These are phyloP conservation scores for fruit fly (Drosophila melanogaster) DNA, from an alignment of 1,140 invertebrate genomes.

Conservation along the genomic window DNA sequence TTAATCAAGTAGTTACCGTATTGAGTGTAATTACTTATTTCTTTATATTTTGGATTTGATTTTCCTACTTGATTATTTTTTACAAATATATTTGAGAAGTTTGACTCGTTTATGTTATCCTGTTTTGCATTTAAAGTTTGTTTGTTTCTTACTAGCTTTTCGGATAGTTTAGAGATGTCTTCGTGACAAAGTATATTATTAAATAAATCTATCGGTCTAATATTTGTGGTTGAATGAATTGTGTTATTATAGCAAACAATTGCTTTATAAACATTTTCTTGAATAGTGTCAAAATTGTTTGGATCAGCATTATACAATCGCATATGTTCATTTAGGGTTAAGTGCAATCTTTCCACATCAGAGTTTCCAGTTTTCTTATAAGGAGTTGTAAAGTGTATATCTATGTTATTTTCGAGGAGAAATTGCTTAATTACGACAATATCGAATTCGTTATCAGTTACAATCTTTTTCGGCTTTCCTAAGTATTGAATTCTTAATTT, in stretches of 20 bases:
- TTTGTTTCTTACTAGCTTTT: conserved; percentile 7
- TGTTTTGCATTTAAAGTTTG: neutral
- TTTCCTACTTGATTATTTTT: conserved; percentile 20
- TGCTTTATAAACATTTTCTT: conserved; percentile 13
- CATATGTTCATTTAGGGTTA: conserved; percentile 3
- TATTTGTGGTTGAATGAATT: conserved; percentile 1
- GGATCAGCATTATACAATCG: conserved; percentile 4
- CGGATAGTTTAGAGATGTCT: neutral
- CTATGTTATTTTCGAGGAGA: neutral
- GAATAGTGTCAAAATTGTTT: conserved; percentile 3
- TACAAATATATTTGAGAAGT: conserved; percentile 7
- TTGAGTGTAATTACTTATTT: conserved; percentile 4
- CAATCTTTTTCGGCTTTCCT: conserved; percentile 11
- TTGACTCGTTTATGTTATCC: neutral
- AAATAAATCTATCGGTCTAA: neutral
- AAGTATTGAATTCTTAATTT: conserved; percentile 3
- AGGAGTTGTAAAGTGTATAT: neutral
- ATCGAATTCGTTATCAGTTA: conserved; percentile 3
- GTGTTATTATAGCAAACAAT: conserved; percentile 4
- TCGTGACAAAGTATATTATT: neutral
- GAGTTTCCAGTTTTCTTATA: conserved; percentile 9
- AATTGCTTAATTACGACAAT: neutral
- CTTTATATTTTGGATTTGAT: conserved; percentile 10
- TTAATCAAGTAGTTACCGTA: conserved; percentile 7
- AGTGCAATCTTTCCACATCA: conserved; percentile 1